These are phyloP conservation scores for Lamprologus ornatipinnis DNA, from an alignment of 2,113 vertebrate species.

Conservation along the genomic window DNA sequence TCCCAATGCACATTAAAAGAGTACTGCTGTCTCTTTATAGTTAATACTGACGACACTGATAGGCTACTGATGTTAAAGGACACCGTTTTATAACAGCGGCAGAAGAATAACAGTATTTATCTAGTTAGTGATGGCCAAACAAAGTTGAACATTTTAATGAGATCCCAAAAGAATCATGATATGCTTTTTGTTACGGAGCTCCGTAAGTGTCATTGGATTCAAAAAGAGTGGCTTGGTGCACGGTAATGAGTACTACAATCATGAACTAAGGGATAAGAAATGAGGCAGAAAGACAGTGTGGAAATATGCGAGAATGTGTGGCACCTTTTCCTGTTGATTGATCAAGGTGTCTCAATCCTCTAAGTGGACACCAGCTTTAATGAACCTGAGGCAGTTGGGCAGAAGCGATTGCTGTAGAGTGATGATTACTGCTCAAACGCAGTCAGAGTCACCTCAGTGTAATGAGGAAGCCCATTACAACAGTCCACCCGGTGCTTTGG, in stretches of 20 bases:
- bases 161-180: background rate
- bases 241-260: background rate
- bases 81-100: background rate
- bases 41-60: background rate
- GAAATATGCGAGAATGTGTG: background rate
- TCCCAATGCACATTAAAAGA: background rate
- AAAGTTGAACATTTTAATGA: background rate
- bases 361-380: slow-evolving; percentile 7
- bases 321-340: background rate
- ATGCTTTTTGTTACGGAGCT: background rate
- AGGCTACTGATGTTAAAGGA: background rate
- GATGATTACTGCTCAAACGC: slow-evolving; percentile 7
- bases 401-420: background rate
- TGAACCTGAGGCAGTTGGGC: background rate
- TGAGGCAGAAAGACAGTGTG: background rate
- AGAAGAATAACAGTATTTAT: background rate
- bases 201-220: background rate
- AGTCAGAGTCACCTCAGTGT: background rate
- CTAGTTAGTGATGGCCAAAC: background rate
- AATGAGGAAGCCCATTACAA: slow-evolving; percentile 25
- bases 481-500: background rate
- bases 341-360: background rate
- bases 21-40: rapidly evolving
- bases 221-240: background rate
- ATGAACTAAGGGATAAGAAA: background rate